A percentile compares a stretch with the other conserved stretches of the same genome.
These are phyloP conservation scores for Rhinogobius similis DNA, from an alignment of 2,113 vertebrate species.

Conservation along the genomic window DNA sequence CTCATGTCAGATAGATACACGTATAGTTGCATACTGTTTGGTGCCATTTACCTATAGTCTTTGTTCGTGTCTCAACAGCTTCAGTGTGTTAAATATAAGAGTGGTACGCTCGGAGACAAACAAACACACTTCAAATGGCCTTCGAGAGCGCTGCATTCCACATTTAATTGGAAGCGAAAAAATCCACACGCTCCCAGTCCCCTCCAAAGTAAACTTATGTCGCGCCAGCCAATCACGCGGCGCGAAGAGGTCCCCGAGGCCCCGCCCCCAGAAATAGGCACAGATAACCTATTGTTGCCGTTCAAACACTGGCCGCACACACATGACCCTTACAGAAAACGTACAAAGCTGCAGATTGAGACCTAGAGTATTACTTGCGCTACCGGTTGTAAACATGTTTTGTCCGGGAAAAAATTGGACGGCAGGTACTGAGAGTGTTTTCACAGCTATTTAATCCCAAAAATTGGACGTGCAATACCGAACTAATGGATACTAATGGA, in stretches of 20 bases:
- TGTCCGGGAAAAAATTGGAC: conserved; percentile 16
- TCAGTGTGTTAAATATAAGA: conserved; percentile 63
- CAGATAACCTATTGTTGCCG: conserved; percentile 72
- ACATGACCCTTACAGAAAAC: conserved; percentile 31
- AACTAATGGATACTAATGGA: conserved; percentile 50
- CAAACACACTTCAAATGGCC: conserved; percentile 68
- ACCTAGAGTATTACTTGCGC: conserved; percentile 22
- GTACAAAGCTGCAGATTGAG: conserved; percentile 49
- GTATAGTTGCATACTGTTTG: conserved; percentile 23
- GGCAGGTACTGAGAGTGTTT: conserved; percentile 43
- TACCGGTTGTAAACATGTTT: conserved; percentile 52
- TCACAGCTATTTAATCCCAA: conserved; percentile 44
- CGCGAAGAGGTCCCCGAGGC: conserved; percentile 53
- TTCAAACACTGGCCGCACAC: conserved; percentile 42
- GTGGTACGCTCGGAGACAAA: conserved; percentile 41
- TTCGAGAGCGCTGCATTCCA: conserved; percentile 72
- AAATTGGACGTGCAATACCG: conserved; percentile 16
- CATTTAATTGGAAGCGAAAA: conserved; percentile 73
- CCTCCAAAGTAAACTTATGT: conserved; percentile 72
- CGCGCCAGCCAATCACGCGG: conserved; percentile 56
- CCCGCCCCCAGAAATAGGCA: conserved; percentile 58
- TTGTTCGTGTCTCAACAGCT: conserved; percentile 42
- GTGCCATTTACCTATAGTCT: conserved; percentile 55
- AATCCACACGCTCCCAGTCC: conserved; percentile 46
- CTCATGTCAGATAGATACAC: not conserved